phyloP scores from a whole-genome alignment of 2,797 vertebrate genomes.

The Sciurus carolinensis region DNA sequence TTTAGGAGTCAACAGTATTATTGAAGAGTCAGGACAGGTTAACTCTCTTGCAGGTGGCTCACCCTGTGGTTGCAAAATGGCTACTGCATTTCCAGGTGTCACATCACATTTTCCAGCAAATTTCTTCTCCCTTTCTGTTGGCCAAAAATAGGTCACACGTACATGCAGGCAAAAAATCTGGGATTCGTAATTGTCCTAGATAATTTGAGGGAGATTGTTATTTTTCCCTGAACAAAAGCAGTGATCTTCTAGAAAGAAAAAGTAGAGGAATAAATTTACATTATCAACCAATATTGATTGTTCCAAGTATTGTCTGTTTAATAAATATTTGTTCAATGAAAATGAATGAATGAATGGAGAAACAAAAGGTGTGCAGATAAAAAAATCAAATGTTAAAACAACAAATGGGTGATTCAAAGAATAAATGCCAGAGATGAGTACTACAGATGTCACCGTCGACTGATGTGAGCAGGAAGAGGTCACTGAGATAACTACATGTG shows the following conservation, averaged over 20 bases:
- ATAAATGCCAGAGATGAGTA: slow-evolving; percentile 22
- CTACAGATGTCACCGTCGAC: neutral
- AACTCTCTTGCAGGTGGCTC: neutral
- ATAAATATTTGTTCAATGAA: neutral
- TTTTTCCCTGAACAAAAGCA: slow-evolving; percentile 32
- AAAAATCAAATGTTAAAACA: slow-evolving; percentile 4
- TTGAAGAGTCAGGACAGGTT: neutral
- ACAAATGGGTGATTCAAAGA: neutral
- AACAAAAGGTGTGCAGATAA: slow-evolving; percentile 10
- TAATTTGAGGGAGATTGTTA: neutral
- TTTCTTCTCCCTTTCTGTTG: neutral
- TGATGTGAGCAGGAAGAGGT: neutral
- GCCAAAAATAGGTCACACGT: neutral
- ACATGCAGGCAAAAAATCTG: neutral
- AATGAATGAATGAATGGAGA: neutral
- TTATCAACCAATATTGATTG: neutral
- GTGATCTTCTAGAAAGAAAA: neutral
- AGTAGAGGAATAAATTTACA: neutral
- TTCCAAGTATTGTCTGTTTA: neutral
- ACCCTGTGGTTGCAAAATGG: neutral
- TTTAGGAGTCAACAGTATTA: neutral
- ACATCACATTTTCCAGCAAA: neutral
- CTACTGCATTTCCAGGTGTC: neutral
- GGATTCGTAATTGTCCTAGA: neutral
- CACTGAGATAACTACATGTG: neutral